These are phyloP conservation scores for Theristicus caerulescens DNA, from an alignment of 2,113 vertebrate genomes.

Conservation along the genomic window DNA sequence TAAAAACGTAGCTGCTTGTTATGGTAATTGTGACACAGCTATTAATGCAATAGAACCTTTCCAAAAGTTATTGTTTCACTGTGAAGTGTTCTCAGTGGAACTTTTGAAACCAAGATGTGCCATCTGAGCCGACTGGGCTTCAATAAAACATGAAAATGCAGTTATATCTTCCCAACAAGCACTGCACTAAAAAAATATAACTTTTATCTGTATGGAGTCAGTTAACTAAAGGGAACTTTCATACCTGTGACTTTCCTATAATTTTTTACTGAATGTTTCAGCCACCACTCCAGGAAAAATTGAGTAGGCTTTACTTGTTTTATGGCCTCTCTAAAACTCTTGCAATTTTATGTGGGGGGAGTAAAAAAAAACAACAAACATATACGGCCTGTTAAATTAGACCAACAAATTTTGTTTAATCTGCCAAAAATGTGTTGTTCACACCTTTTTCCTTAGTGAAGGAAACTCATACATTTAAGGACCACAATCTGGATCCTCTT, in stretches of 20 bases:
- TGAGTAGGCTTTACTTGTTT: not conserved
- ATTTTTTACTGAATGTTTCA: not conserved
- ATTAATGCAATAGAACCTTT: constrained; percentile 32
- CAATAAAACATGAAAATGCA: constrained; percentile 10
- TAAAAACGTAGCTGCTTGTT: constrained; percentile 14
- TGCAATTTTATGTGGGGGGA: not conserved
- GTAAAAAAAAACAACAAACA: not conserved
- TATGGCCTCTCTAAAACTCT: not conserved
- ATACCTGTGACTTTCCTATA: not conserved
- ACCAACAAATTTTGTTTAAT: not conserved
- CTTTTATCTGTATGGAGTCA: not conserved
- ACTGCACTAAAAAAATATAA: not conserved
- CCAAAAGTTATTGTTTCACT: constrained; percentile 17
- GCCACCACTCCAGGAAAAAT: not conserved
- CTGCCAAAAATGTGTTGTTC: not conserved
- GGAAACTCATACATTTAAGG: not conserved
- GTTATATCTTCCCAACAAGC: constrained; percentile 1
- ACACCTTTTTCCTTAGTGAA: not conserved
- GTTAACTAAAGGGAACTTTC: not conserved
- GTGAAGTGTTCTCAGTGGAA: constrained; percentile 37
- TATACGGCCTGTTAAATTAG: not conserved
- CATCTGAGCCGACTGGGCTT: not conserved
- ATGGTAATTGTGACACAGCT: constrained; percentile 31
- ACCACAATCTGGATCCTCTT: not conserved
- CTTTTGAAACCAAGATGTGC: constrained; percentile 26